Conservation (phyloP, 37 sponge, comb jelly and placozoan genomes). For the Diacarnus erythraeanus region DNA sequence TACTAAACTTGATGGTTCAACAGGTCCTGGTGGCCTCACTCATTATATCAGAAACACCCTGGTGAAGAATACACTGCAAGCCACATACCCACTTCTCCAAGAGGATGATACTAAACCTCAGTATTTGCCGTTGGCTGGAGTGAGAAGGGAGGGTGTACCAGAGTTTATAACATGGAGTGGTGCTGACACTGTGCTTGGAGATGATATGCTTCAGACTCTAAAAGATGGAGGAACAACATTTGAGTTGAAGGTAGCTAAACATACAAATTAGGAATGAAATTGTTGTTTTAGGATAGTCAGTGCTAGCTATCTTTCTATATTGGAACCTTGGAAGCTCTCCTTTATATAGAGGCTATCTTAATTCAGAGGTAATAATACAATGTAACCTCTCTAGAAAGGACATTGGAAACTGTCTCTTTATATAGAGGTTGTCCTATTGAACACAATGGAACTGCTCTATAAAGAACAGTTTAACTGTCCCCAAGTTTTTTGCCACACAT, state of each 20-base stretch:
- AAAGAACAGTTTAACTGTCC: no score
- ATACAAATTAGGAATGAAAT: no score
- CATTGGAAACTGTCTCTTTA: no score
- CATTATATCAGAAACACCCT: constrained; percentile 39
- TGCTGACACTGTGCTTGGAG: constrained; percentile 39
- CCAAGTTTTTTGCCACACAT: no score
- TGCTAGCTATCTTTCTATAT: no score
- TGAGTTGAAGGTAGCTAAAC: constrained; percentile 20
- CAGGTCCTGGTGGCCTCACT: neutral
- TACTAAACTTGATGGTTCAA: neutral
- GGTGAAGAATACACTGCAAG: constrained; percentile 18
- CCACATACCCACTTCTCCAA: constrained; percentile 6
- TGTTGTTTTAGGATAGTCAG: no score
- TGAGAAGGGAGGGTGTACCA: neutral
- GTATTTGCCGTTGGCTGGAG: constrained; percentile 30
- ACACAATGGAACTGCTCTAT: no score
- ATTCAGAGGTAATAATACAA: no score
- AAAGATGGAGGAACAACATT: neutral
- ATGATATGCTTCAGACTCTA: constrained; percentile 28
- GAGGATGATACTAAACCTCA: neutral
- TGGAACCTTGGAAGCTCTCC: no score
- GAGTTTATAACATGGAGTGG: constrained; percentile 44
- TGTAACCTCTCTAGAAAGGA: no score
- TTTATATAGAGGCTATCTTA: no score
- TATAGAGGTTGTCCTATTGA: no score